These are phyloP conservation scores for Hypomecis punctinalis DNA, from an alignment of 2,888 invertebrate genomes.

Conservation along the genomic window DNA sequence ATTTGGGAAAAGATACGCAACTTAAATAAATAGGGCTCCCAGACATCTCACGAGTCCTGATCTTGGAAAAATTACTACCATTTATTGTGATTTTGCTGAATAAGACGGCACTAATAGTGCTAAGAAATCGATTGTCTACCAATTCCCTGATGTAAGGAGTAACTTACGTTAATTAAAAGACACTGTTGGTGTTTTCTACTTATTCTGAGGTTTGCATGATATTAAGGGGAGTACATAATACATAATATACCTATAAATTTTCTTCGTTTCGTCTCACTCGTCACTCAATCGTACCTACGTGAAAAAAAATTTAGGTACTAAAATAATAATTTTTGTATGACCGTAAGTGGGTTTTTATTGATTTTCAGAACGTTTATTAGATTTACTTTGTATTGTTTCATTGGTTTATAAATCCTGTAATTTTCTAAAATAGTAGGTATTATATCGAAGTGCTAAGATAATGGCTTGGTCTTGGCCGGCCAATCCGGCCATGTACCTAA, in stretches of 20 bases:
- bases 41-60: not conserved
- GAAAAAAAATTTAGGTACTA: too few relatives aligned
- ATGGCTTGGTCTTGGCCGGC: too few relatives aligned
- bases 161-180: not conserved
- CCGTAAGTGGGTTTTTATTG: not conserved
- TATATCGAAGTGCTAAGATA: too few relatives aligned
- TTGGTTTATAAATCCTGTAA: too few relatives aligned
- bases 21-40: slow-evolving; percentile 1
- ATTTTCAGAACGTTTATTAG: not conserved
- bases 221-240: too few relatives aligned
- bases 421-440: too few relatives aligned
- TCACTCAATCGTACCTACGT: not conserved
- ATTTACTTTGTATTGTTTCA: not conserved
- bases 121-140: slow-evolving; percentile 7
- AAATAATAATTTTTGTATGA: too few relatives aligned
- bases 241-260: too few relatives aligned
- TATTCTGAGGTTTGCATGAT: too few relatives aligned
- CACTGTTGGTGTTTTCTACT: too few relatives aligned
- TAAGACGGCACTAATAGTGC: slow-evolving; percentile 1
- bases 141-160: not conserved
- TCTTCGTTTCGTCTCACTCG: too few relatives aligned
- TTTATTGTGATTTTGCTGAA: slow-evolving; percentile 9
- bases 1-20: slow-evolving; percentile 1
- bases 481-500: too few relatives aligned
- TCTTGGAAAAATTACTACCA: slow-evolving; percentile 11